Conservation (phyloP, 1,140 invertebrate genomes). For the Helicoverpa armigera region DNA sequence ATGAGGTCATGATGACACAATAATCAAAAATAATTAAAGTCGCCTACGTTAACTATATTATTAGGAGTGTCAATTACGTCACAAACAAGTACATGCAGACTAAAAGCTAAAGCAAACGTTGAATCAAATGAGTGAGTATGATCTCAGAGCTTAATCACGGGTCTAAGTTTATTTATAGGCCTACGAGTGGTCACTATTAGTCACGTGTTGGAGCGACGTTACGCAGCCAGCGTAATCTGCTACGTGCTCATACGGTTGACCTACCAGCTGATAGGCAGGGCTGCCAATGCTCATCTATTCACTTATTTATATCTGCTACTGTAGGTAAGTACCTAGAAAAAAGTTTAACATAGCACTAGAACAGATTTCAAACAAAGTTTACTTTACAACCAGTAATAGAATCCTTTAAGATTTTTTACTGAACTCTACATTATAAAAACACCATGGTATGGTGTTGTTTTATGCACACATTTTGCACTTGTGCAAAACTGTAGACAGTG, state of each 20-base stretch:
- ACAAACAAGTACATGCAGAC: neutral
- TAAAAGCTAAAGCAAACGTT: conserved; percentile 1
- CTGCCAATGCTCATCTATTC: neutral
- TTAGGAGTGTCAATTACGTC: conserved; percentile 1
- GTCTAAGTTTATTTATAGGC: conserved; percentile 45
- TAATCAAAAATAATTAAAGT: neutral
- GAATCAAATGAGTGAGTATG: neutral
- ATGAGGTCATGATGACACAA: neutral
- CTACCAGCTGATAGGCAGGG: conserved; percentile 46
- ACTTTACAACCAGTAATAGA: neutral
- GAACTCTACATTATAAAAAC: no score
- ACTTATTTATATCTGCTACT: no score
- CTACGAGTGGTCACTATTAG: conserved; percentile 38
- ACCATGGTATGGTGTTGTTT: no score
- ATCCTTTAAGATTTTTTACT: no score
- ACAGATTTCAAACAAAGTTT: neutral
- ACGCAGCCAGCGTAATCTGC: conserved; percentile 43
- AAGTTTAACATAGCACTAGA: neutral
- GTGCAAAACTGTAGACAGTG: no score
- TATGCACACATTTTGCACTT: no score
- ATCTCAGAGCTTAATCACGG: conserved; percentile 33
- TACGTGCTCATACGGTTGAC: conserved; percentile 43
- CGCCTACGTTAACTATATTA: neutral
- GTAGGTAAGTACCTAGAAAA: neutral
- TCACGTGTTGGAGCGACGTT: conserved; percentile 43